These are phyloP conservation scores for Lordiphosa collinella DNA, from an alignment of 1,140 invertebrate species.

Conservation along the genomic window DNA sequence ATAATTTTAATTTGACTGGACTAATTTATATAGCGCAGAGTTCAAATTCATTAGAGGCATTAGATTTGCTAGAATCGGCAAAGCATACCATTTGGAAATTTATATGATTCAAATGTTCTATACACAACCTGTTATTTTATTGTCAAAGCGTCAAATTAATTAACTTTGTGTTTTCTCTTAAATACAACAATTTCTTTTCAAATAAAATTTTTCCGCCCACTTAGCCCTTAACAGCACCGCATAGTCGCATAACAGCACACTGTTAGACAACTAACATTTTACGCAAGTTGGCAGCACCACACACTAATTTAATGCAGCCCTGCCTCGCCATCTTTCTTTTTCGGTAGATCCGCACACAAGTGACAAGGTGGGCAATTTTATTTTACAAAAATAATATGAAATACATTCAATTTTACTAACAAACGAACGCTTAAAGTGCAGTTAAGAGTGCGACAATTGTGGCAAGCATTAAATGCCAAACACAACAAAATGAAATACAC, in stretches of 20 bases:
- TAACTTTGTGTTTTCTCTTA: too few relatives aligned
- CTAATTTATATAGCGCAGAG: too few relatives aligned
- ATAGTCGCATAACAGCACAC: neutral
- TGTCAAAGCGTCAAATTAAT: too few relatives aligned
- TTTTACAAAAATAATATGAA: constrained; percentile 38
- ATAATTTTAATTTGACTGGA: too few relatives aligned
- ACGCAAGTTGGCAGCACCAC: neutral
- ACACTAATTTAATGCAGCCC: too few relatives aligned
- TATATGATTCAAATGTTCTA: too few relatives aligned
- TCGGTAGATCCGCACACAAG: constrained; percentile 74
- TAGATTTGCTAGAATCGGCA: too few relatives aligned
- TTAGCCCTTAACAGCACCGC: neutral
- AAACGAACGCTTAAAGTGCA: constrained; percentile 10
- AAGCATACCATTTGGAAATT: too few relatives aligned
- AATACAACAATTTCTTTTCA: neutral
- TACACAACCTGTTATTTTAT: too few relatives aligned
- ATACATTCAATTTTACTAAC: constrained; percentile 22
- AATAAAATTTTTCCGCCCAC: neutral
- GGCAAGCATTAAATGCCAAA: constrained; percentile 20
- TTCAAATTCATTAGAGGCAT: too few relatives aligned
- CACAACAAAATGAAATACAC: neutral
- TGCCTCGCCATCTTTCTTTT: constrained; percentile 70
- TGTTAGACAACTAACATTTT: neutral
- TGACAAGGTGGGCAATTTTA: constrained; percentile 66
- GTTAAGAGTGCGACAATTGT: neutral